A percentile compares a stretch with the other conserved stretches of the same genome.
phyloP scores from a whole-genome alignment of 2,888 invertebrate genomes.

The Apamea crenata region DNA sequence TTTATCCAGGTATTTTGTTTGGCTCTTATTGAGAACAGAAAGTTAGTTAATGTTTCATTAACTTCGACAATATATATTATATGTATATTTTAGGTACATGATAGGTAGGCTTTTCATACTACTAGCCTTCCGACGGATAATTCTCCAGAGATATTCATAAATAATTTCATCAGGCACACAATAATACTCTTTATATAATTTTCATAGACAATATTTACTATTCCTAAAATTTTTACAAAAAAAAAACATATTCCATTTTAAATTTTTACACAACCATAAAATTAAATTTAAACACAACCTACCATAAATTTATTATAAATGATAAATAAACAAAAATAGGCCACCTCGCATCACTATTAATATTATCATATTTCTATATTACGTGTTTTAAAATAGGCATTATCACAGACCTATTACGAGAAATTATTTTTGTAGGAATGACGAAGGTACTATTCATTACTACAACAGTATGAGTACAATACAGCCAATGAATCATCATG shows the following conservation, averaged over 20 bases:
- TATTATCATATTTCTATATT: conserved; percentile 39
- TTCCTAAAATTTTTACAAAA: neutral
- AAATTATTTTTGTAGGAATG: conserved; percentile 1
- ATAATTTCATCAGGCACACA: conserved; percentile 30
- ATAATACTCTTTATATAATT: neutral
- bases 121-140: neutral
- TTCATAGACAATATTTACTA: neutral
- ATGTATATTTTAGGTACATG: neutral
- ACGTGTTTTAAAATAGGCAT: conserved; percentile 53
- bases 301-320: neutral
- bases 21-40: neutral
- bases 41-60: neutral
- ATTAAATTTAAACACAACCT: neutral
- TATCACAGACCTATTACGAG: conserved; percentile 63
- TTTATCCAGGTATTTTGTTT: neutral
- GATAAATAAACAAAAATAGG: conserved; percentile 22
- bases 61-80: no score
- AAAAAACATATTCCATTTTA: neutral
- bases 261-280: neutral
- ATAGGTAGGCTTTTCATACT: neutral
- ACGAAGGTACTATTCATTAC: neutral
- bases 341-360: conserved; percentile 19
- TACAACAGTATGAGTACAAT: neutral
- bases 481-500: neutral
- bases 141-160: conserved; percentile 10